These are phyloP conservation scores for Aphrocallistes beatrix DNA, from an alignment of 37 sponge, comb jelly and placozoan genomes.

Conservation along the genomic window DNA sequence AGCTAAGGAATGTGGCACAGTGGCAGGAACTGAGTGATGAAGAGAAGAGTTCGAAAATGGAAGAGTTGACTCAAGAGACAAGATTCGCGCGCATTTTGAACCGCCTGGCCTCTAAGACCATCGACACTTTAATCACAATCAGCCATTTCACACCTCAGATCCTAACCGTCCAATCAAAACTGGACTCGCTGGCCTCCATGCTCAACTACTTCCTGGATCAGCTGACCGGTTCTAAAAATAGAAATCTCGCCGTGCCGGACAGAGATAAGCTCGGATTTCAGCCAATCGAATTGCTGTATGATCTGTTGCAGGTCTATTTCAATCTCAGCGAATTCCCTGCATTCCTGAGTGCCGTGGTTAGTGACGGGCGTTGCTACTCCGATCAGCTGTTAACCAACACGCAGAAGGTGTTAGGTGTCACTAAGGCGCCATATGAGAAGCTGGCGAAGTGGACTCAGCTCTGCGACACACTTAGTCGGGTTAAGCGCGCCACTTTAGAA, in stretches of 20 bases:
- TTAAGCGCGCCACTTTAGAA: not conserved
- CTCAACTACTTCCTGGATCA: conserved; percentile 84
- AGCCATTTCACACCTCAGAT: not conserved
- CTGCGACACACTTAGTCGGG: not conserved
- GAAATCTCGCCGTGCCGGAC: conserved; percentile 67
- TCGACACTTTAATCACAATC: conserved; percentile 41
- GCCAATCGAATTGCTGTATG: conserved; percentile 56
- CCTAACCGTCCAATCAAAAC: conserved; percentile 27
- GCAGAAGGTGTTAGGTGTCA: conserved; percentile 28
- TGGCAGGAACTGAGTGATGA: conserved; percentile 44
- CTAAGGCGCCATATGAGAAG: not conserved
- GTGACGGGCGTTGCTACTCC: conserved; percentile 77
- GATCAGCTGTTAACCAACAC: conserved; percentile 54
- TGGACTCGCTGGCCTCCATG: conserved; percentile 86
- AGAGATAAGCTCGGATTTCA: conserved; percentile 54
- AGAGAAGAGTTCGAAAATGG: conserved; percentile 33
- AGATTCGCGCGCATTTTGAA: conserved; percentile 52
- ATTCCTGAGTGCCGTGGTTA: conserved; percentile 73
- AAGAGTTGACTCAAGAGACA: conserved; percentile 42
- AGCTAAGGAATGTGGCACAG: conserved; percentile 26
- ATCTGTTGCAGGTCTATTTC: conserved; percentile 58
- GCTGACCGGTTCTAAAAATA: conserved; percentile 76
- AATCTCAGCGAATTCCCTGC: conserved; percentile 41
- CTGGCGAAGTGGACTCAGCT: not conserved
- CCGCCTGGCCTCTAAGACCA: conserved; percentile 49